Evolutionary conservation across 2,113 vertebrate species (phyloP), one percentile per base, ranked within the genome.

Genomic region (Centrocercus urophasianus): DNA sequence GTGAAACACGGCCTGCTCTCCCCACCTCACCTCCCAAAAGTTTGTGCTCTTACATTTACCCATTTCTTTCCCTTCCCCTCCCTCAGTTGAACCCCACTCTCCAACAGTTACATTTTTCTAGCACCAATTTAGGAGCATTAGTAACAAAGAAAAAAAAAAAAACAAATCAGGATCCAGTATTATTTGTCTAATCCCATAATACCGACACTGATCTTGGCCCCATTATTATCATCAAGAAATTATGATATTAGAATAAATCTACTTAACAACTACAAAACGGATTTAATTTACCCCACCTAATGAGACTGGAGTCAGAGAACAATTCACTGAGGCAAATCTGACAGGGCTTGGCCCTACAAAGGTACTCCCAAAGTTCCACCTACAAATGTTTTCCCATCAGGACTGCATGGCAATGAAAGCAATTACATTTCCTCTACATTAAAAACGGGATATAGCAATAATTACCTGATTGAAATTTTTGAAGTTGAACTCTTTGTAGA

Each of bases 401-500:
- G 60, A 78, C 8, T 0, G 0, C 28, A 80, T 27, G 64, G 81
- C 92, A 94, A 95, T 86, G 3, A 81, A 71, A 76, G 79, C 25
- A 87, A 73, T 67, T 73, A 17, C 3, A 21, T n/a, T 95, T 88
- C 69, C 72, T 90, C 93, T 72, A 32, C 40, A 71, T 93, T 36
- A 71, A 59, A 77, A 96, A 79, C 8, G 21, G 36, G 16, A 43
- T 16, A 32, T 27, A 85, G 34, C 22, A 36, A 32, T 64, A 77
- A 90, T 97, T 96, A 98, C 99, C 99, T 99, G 98, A 95, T 99
- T 99, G 95, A 98, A 98, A 81, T 97, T 99, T 97, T 98, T 99
- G 97, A 99, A 99, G 96, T 98, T 97, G 86, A 99, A 98, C 86
- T 99, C 99, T 94, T 99, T 99, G 97, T 99, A 99, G 91, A 99